Conservation (phyloP, 2,888 invertebrate genomes). For the Heliconius erato region DNA sequence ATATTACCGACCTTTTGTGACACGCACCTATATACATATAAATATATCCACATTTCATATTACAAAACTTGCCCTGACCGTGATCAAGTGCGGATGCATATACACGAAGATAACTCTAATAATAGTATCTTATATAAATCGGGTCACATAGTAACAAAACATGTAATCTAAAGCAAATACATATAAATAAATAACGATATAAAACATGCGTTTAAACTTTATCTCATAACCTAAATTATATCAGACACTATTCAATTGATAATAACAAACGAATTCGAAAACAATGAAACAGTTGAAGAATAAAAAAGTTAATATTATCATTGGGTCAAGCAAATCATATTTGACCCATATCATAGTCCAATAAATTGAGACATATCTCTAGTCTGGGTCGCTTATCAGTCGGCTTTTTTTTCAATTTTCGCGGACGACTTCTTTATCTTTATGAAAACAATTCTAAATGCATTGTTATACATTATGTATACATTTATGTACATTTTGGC, state of each 20-base stretch:
- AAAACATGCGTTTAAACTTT: constrained; percentile 59
- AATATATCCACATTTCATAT: neutral
- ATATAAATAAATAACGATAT: constrained; percentile 44
- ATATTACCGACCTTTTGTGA: neutral
- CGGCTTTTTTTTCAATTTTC: constrained; percentile 13
- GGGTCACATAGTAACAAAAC: constrained; percentile 43
- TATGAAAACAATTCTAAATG: neutral
- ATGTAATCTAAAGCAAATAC: constrained; percentile 30
- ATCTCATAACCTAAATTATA: constrained; percentile 73
- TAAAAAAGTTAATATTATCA: constrained; percentile 71
- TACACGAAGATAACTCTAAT: constrained; percentile 34
- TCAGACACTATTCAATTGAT: constrained; percentile 69
- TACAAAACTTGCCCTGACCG: constrained; percentile 9
- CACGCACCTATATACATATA: neutral
- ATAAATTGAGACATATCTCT: constrained; percentile 54
- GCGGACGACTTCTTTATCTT: neutral
- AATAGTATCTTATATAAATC: constrained; percentile 37
- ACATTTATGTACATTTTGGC: too few relatives aligned
- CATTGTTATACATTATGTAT: neutral
- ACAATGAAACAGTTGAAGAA: constrained; percentile 74
- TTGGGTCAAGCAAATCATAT: constrained; percentile 66
- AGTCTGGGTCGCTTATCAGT: constrained; percentile 43
- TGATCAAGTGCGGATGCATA: neutral
- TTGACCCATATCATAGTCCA: constrained; percentile 68
- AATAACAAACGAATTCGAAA: constrained; percentile 67